These are phyloP conservation scores for Drosophila mayri DNA, from an alignment of 1,140 invertebrate species.

Conservation along the genomic window DNA sequence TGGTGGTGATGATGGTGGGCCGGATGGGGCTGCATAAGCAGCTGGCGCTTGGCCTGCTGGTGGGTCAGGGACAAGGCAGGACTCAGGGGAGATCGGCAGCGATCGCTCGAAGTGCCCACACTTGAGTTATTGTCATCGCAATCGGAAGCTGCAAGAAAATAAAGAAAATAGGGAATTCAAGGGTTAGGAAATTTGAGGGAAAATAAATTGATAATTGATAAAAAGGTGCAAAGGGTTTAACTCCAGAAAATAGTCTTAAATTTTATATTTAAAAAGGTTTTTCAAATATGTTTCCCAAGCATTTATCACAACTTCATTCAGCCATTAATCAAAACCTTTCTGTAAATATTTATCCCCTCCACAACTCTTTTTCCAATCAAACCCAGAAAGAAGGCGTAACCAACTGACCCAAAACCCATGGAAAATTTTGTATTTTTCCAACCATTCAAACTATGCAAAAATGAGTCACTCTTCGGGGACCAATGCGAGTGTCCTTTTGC, in stretches of 20 bases:
- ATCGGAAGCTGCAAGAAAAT: slow-evolving; percentile 65
- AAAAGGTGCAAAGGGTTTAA: not conserved
- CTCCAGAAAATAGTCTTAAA: too few relatives aligned
- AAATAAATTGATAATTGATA: too few relatives aligned
- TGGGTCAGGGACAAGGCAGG: slow-evolving; percentile 60
- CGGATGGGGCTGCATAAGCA: slow-evolving; percentile 69
- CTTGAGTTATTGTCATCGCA: slow-evolving; percentile 83
- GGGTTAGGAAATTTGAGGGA: not conserved
- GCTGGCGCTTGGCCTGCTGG: slow-evolving; percentile 70
- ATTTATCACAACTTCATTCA: not conserved
- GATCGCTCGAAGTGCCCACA: slow-evolving; percentile 79
- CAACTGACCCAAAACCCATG: slow-evolving; percentile 23
- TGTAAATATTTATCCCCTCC: not conserved
- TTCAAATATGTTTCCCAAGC: fast-evolving
- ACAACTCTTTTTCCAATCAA: slow-evolving; percentile 8
- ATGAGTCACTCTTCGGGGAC: slow-evolving; percentile 22
- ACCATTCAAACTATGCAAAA: slow-evolving; percentile 37
- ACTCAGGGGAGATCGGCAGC: slow-evolving; percentile 75
- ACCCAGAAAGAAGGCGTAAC: slow-evolving; percentile 8
- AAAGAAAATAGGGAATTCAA: not conserved
- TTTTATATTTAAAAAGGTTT: not conserved
- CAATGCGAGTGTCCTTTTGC: slow-evolving; percentile 61
- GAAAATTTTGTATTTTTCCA: slow-evolving; percentile 12
- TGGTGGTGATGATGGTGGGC: slow-evolving; percentile 50
- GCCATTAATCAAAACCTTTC: slow-evolving; percentile 2